Base-by-base conservation (phyloP, 2,888 invertebrate species). In the Drosophila colorata region DNA sequence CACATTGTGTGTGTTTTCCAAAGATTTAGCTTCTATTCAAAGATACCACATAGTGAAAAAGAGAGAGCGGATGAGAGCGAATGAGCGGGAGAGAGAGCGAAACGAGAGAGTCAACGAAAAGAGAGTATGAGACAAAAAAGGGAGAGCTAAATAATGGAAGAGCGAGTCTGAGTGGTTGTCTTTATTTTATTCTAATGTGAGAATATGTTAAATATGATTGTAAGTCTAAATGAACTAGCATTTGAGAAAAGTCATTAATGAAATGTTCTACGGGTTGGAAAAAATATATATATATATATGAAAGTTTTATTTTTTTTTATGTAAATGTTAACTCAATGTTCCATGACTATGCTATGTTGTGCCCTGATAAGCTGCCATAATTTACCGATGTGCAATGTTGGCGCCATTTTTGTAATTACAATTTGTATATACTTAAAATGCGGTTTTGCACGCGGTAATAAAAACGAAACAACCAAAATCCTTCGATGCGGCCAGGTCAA, bases 221-320 rank as follows among this genome's bases (percentile, higher is more conserved):
- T 56, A 51, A 60, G 64, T 69, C 57, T 64, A 59, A 61, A 71
- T 69, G 66, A 53, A 64, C 57, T 56, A 59, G 69, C 78, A 67
- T 72, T 75, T 77, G 69, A 75, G 69, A 77, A 80, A 82, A 82
- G 8, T 86, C 86, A 88, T 87, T 14, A 37, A 2, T 20, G 20
- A 20, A 20, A 20, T 20, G 1, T 20, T 20, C 2, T 20, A 3
- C 20, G 3, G 2, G 20, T 20, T 20, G 20, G 20, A 20, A 4
- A 20, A 20, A 0, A 20, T n/a, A 20, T 20, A 20, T 2, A 2
- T 20, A 20, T 20, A 20, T 2, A 20, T 20, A 4, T 20, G 0
- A 4, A 2, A 20, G 20, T 20, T 28, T 28, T 1, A 28, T 28
- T 8, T 6, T 28, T 28, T 0, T n/a, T n/a, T n/a, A n/a, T n/a